phyloP scores from a whole-genome alignment of 2,888 invertebrate species.

The Opisthograptis luteolata region DNA sequence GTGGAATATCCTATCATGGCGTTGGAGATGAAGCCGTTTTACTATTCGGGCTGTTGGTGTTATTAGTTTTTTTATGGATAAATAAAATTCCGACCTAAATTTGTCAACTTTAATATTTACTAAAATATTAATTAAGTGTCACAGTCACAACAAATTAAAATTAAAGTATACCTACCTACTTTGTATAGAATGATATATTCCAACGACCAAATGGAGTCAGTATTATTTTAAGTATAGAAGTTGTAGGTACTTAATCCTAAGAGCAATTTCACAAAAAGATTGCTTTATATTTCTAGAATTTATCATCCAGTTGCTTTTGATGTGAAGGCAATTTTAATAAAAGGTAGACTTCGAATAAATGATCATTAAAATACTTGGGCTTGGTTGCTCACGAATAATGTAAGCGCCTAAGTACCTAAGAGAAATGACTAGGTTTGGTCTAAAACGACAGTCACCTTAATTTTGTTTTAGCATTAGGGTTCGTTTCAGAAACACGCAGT shows the following conservation, averaged over 20 bases:
- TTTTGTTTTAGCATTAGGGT: background rate
- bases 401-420: background rate
- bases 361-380: background rate
- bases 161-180: no score
- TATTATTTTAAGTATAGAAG: no score
- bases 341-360: background rate
- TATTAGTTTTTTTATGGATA: constrained; percentile 1
- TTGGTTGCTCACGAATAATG: background rate
- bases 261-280: no score
- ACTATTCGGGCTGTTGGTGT: constrained; percentile 41
- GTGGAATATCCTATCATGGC: constrained; percentile 58
- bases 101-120: no score
- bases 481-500: background rate
- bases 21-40: constrained; percentile 54
- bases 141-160: no score
- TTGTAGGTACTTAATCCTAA: no score
- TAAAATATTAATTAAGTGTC: no score
- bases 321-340: no score
- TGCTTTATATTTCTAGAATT: no score
- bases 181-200: no score
- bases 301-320: no score
- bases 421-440: constrained; percentile 6
- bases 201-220: no score
- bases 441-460: constrained; percentile 7
- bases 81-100: background rate